phyloP scores from a whole-genome alignment of 2,113 vertebrate species.

The Acrocephalus kingi region DNA sequence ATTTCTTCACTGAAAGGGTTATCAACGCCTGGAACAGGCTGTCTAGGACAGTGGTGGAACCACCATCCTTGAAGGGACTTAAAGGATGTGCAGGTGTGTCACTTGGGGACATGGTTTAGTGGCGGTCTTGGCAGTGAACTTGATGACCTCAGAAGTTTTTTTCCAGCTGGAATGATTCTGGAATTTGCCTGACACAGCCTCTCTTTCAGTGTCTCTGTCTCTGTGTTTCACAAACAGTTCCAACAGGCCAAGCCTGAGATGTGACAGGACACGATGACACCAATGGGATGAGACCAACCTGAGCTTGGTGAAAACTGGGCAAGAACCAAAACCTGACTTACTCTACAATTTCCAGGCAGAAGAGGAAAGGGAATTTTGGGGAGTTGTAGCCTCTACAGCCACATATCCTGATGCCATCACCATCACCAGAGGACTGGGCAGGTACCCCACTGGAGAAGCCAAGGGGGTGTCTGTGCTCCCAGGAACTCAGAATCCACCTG shows the following conservation, averaged over 20 bases:
- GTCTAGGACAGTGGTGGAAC: not conserved
- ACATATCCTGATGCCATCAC: no score
- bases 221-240: not conserved
- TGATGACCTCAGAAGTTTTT: not conserved
- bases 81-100: not conserved
- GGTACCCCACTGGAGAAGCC: not conserved
- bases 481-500: not conserved
- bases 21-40: not conserved
- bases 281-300: not conserved
- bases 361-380: not conserved
- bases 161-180: not conserved
- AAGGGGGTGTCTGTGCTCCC: not conserved
- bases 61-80: no score
- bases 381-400: not conserved
- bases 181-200: not conserved
- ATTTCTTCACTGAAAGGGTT: not conserved
- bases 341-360: not conserved
- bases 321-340: not conserved
- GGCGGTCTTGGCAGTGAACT: not conserved
- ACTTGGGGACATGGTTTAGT: not conserved
- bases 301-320: not conserved
- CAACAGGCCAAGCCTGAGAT: not conserved
- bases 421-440: not conserved
- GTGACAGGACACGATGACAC: fast-evolving
- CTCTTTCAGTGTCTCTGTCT: not conserved